Evolutionary conservation across 35 echinoderm and acorn worm species (phyloP).

Genomic region (Apostichopus japonicus): DNA sequence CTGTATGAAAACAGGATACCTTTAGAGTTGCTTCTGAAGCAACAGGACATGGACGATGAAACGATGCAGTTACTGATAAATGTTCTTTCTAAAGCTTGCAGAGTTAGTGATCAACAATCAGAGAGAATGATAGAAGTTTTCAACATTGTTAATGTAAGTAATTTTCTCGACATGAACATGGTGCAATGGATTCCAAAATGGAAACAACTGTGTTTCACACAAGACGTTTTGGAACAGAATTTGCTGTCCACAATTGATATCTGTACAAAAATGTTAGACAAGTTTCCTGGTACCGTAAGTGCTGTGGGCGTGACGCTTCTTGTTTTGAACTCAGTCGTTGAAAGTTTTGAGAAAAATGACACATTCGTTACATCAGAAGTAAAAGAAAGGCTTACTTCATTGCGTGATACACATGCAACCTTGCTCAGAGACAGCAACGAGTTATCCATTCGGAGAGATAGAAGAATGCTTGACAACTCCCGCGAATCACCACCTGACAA

Average conservation of each 20-base stretch:
- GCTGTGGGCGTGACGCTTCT: slow-evolving; percentile 49
- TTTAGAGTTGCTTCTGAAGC: slow-evolving; percentile 30
- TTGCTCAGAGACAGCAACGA: slow-evolving; percentile 24
- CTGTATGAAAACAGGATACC: slow-evolving; percentile 17
- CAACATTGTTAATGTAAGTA: background rate
- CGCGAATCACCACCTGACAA: slow-evolving; percentile 62
- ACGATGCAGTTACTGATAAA: slow-evolving; percentile 23
- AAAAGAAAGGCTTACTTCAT: background rate
- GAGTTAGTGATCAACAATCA: slow-evolving; percentile 20
- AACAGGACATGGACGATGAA: background rate
- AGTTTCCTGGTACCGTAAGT: slow-evolving; percentile 31
- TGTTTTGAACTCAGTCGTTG: slow-evolving; percentile 37
- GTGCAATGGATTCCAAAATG: slow-evolving; percentile 11
- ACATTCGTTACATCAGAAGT: background rate
- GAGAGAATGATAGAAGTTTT: background rate
- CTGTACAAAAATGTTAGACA: slow-evolving; percentile 21
- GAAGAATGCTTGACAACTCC: background rate
- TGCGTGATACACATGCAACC: background rate
- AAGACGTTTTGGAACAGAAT: background rate
- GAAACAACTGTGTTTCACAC: background rate
- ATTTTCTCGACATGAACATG: background rate
- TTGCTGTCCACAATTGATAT: background rate
- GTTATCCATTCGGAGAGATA: background rate
- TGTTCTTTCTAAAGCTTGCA: slow-evolving; percentile 35
- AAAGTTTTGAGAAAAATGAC: background rate